Base-by-base conservation (phyloP, 1,140 invertebrate genomes). In the Tetragnatha versicolor region DNA sequence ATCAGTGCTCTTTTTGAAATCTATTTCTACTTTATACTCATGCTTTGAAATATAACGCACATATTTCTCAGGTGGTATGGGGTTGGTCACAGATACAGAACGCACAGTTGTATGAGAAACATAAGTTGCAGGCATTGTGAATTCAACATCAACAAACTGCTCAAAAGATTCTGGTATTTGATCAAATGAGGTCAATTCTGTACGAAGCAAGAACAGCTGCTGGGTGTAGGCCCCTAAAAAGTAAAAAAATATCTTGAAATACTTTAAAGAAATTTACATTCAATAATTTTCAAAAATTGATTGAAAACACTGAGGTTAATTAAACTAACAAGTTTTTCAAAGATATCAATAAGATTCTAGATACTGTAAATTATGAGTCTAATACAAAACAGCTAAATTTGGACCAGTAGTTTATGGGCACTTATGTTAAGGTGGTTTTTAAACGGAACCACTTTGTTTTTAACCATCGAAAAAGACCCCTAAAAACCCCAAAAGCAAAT, bases 51-150 rank as follows among this genome's bases (percentile, higher is more conserved):
- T 89, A 86, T 99, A 98, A 80, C 95, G 90, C 6, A 99, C 97
- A 88, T 98, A 99, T 88, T 99, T 99, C 87, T 99, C 98, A 5
- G 98, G 97, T 12, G 97, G 96, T 83, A 96, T 93, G 80, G 94
- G 94, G 81, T 92, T 93, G 81, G 93, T 92, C 82, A 83, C 82
- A 83, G 92, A 91, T 76, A 98, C 91, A 72, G 96, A 98, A 81
- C 98, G 90, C 79, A 98, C 93, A 20, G 97, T 98, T 53, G 95
- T 97, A 86, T 99, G 96, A 29, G 94, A 97, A 60, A 97, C 95
- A 84, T 97, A 97, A 37, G 97, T 98, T 60, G 95, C 93, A 29
- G 98, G 97, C 97, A 99, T 99, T 20, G 95, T 98, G 86, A 99
- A 99, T 85, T 99, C 96, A 6, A 99, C 95, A 84, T 93, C 92